Percentiles rank a stretch among this genome's conserved stretches.
phyloP scores from a whole-genome alignment of 2,113 vertebrate species.

The Hipposideros armiger region DNA sequence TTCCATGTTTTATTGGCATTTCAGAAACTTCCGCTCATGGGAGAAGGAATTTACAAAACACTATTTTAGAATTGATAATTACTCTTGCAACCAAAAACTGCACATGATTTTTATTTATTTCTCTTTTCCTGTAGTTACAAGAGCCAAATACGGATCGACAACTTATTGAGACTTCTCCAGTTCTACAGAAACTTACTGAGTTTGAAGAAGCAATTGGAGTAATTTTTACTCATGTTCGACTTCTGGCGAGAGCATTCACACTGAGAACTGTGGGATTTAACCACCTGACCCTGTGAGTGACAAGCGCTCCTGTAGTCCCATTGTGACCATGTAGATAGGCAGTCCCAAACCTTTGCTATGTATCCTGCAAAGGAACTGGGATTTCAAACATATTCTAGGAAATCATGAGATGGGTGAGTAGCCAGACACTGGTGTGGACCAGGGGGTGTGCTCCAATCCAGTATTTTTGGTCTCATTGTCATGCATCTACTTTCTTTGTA shows the following conservation, averaged over 20 bases:
- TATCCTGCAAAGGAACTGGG: background rate
- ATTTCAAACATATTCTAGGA: background rate
- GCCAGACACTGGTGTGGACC: background rate
- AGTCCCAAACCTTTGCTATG: background rate
- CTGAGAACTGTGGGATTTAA: conserved; percentile 99
- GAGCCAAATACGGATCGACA: conserved; percentile 97
- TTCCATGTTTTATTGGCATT: conserved; percentile 61
- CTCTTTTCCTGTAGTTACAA: conserved; percentile 91
- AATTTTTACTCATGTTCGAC: conserved; percentile 96
- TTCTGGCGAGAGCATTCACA: conserved; percentile 97
- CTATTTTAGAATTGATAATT: conserved; percentile 63
- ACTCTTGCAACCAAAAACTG: conserved; percentile 40
- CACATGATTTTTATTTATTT: conserved; percentile 57
- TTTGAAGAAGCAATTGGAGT: conserved; percentile 97
- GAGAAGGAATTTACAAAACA: conserved; percentile 61
- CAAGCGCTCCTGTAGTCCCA: background rate
- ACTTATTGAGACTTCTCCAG: conserved; percentile 97
- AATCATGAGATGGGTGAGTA: background rate
- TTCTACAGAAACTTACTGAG: conserved; percentile 97
- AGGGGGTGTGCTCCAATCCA: background rate
- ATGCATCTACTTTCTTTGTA: background rate
- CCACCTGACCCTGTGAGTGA: conserved; percentile 98
- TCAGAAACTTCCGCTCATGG: conserved; percentile 64
- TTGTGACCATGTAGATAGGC: background rate
- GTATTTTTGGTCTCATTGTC: background rate